Evolutionary conservation across 2,797 vertebrate species (phyloP).

Genomic region (Smutsia gigantea): DNA sequence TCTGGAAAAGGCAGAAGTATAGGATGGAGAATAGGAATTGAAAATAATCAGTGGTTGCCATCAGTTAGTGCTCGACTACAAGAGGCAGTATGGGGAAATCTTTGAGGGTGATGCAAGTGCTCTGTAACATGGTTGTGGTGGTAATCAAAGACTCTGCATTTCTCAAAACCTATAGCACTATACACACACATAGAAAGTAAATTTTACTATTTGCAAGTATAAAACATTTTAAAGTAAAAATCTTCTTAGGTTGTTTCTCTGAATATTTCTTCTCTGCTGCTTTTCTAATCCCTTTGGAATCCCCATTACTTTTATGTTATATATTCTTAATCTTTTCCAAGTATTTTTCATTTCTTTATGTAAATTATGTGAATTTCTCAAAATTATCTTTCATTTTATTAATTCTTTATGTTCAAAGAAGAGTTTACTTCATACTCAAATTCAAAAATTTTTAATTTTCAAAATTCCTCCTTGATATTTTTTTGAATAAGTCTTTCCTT

Average conservation of each 20-base stretch:
- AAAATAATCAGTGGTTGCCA: not conserved
- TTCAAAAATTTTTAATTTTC: not conserved
- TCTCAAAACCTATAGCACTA: not conserved
- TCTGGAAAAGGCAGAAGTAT: not conserved
- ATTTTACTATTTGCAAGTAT: not conserved
- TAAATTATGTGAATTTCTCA: not conserved
- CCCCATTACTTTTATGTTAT: not conserved
- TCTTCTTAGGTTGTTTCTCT: not conserved
- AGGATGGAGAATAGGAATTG: not conserved
- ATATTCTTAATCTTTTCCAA: not conserved
- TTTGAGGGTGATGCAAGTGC: not conserved
- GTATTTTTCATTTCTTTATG: slow-evolving; percentile 19
- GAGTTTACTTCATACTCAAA: not conserved
- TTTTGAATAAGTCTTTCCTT: not conserved
- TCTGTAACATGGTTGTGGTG: not conserved
- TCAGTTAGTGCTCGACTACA: not conserved
- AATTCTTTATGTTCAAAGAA: slow-evolving; percentile 15
- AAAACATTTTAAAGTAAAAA: not conserved
- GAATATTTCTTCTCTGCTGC: not conserved
- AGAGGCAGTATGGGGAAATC: not conserved
- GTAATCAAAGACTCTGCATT: not conserved
- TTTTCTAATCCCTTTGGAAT: not conserved
- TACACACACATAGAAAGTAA: not conserved
- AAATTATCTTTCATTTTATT: slow-evolving; percentile 22
- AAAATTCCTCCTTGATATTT: not conserved